Conservation (phyloP, 2,113 vertebrate genomes). For the Phylloscopus trochilus region DNA sequence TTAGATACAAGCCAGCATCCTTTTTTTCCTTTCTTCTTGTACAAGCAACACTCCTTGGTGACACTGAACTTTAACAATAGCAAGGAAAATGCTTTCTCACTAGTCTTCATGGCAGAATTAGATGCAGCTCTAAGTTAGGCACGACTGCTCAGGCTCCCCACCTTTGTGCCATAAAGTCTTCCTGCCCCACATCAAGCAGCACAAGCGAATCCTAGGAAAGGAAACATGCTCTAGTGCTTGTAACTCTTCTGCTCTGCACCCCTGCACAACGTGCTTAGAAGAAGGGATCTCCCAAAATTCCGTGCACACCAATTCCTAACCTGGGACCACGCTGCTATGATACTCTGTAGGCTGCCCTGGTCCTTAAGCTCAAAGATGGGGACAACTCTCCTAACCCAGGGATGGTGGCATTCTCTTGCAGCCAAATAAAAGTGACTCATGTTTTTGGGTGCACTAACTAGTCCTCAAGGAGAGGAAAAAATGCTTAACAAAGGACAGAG, state of each 20-base stretch:
- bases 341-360: not conserved
- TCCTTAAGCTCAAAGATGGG: not conserved
- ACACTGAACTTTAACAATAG: not conserved
- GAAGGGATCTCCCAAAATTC: not conserved
- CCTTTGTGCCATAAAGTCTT: not conserved
- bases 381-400: not conserved
- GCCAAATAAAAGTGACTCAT: not conserved
- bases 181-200: not conserved
- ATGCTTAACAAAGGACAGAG: not conserved
- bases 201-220: not conserved
- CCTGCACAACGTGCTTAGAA: not conserved
- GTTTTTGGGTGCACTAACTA: not conserved
- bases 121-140: not conserved
- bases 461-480: not conserved
- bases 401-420: not conserved
- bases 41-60: not conserved
- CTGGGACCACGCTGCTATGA: not conserved
- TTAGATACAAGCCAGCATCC: not conserved
- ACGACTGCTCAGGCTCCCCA: not conserved
- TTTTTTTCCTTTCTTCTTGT: not conserved
- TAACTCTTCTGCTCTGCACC: not conserved
- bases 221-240: fast-evolving
- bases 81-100: not conserved
- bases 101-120: not conserved
- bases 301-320: not conserved